A percentile compares a stretch with the other conserved stretches of the same genome.
phyloP scores from a whole-genome alignment of 2,113 vertebrate genomes.

The Scolopax mira region DNA sequence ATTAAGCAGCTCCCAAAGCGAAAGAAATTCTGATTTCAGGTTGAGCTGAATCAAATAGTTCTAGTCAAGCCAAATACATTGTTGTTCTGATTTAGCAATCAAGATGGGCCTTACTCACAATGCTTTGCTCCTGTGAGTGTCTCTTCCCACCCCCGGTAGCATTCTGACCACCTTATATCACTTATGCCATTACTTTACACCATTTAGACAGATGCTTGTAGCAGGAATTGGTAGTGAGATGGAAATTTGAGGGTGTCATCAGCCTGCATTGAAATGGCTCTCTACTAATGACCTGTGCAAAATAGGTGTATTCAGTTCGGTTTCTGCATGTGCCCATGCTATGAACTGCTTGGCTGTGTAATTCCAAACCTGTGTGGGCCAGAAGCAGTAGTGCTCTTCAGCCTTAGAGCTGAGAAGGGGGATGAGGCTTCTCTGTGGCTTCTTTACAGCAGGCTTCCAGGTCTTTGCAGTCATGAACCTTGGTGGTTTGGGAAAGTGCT shows the following conservation, averaged over 20 bases:
- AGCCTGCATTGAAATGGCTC: not conserved
- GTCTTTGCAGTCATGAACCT: not conserved
- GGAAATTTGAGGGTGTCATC: not conserved
- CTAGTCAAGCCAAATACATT: not conserved
- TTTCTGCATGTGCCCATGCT: accelerated
- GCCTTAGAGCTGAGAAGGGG: not conserved
- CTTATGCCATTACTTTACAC: not conserved
- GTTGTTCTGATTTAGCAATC: not conserved
- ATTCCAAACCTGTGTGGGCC: not conserved
- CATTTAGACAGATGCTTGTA: not conserved
- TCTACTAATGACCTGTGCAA: not conserved
- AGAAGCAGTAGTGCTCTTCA: not conserved
- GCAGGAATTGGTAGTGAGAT: not conserved
- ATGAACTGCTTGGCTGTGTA: not conserved
- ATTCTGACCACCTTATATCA: not conserved
- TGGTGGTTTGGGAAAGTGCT: not conserved
- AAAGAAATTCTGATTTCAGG: not conserved
- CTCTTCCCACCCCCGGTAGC: not conserved
- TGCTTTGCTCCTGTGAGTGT: not conserved
- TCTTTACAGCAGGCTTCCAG: not conserved
- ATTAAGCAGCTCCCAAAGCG: not conserved
- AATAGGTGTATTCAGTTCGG: not conserved
- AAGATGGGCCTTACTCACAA: not conserved
- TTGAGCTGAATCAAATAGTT: not conserved
- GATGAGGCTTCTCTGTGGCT: not conserved